Evolutionary conservation across 2,888 invertebrate genomes (phyloP).

Genomic region (Amphipyra berbera): DNA sequence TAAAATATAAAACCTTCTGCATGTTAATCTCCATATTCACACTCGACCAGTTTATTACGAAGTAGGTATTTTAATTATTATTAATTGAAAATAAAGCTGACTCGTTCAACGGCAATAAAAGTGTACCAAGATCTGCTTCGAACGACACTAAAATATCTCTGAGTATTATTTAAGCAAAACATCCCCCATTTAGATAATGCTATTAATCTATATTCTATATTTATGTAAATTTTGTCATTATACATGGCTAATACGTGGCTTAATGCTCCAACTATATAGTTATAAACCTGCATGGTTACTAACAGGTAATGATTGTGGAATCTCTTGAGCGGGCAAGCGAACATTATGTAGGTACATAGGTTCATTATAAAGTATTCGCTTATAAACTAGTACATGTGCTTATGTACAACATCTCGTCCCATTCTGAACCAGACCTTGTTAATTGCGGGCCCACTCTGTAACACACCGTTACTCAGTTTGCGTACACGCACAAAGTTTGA

Average conservation of each 20-base stretch:
- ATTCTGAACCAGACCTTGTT: constrained; percentile 75
- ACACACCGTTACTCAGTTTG: constrained; percentile 72
- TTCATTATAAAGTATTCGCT: constrained; percentile 49
- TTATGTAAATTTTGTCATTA: constrained; percentile 61
- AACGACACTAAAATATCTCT: constrained; percentile 3
- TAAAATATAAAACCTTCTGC: constrained; percentile 22
- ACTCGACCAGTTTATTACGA: constrained; percentile 19
- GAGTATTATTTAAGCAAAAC: background rate
- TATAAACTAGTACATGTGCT: constrained; percentile 46
- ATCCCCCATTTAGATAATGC: constrained; percentile 34
- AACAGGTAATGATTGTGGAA: constrained; percentile 46
- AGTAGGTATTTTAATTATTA: constrained; percentile 34
- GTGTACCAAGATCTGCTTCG: constrained; percentile 2
- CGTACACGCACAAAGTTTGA: constrained; percentile 49
- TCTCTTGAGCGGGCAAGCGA: constrained; percentile 23
- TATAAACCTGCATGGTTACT: constrained; percentile 48
- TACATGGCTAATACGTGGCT: constrained; percentile 40
- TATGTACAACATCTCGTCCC: constrained; percentile 60
- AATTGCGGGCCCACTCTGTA: constrained; percentile 70
- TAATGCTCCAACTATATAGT: constrained; percentile 49
- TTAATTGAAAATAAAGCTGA: constrained; percentile 17
- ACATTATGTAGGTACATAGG: constrained; percentile 37
- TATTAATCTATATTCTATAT: constrained; percentile 47
- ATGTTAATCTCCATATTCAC: constrained; percentile 23
- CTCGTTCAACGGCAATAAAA: constrained; percentile 13